These are phyloP conservation scores for Neoaliturus tenellus DNA, from an alignment of 2,888 invertebrate genomes.

Conservation along the genomic window DNA sequence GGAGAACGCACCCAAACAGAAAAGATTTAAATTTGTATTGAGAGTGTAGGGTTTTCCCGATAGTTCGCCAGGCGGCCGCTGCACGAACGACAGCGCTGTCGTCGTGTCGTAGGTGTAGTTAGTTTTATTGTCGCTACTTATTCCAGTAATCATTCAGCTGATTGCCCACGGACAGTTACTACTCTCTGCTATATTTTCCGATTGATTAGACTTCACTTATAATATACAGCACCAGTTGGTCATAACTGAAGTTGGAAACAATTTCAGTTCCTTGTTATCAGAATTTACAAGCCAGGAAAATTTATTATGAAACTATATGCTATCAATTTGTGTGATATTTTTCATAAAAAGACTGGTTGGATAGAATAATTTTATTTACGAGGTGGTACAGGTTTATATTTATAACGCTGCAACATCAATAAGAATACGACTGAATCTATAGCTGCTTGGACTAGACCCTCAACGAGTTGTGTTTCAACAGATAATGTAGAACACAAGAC, in stretches of 20 bases:
- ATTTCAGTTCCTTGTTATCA: constrained; percentile 3
- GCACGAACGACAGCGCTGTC: too few relatives aligned
- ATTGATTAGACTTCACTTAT: constrained; percentile 26
- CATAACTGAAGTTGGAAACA: not conserved
- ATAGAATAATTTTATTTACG: not conserved
- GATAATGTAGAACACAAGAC: too few relatives aligned
- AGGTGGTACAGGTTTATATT: not conserved
- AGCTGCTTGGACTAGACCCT: too few relatives aligned
- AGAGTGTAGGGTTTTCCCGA: too few relatives aligned
- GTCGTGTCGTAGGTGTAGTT: not conserved
- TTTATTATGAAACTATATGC: not conserved
- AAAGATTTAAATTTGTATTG: too few relatives aligned
- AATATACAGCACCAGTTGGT: not conserved
- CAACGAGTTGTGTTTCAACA: too few relatives aligned
- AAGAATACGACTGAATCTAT: not conserved
- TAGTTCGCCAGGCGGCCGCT: too few relatives aligned
- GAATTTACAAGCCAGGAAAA: constrained; percentile 1
- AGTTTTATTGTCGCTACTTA: not conserved
- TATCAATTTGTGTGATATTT: not conserved
- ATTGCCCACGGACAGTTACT: not conserved
- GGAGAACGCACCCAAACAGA: too few relatives aligned
- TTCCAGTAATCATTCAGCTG: not conserved
- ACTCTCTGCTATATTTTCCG: constrained; percentile 14
- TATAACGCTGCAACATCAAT: not conserved
- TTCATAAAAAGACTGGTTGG: not conserved